Base-by-base conservation (phyloP, 2,888 invertebrate genomes). In the Melangyna quadrimaculata region DNA sequence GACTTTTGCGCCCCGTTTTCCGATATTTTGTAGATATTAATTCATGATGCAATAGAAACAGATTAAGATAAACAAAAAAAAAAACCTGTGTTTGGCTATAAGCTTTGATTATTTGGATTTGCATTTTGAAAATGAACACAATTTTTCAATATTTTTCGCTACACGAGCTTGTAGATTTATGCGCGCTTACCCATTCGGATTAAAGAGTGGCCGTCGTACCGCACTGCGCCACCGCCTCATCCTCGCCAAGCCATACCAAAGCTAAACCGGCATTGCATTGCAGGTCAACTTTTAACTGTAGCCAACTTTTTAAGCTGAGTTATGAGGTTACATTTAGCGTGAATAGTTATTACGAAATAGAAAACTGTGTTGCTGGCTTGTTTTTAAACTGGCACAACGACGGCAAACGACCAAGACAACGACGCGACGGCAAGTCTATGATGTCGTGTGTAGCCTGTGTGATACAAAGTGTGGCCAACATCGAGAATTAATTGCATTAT, bases 311-410 rank as follows among this genome's bases (percentile, higher is more conserved):
- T 51, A 27, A 79, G 63, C 59, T 83, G 70, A 83, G 65, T 83
- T 83, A 83, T 79, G 79, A 83, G 83, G 69, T 79, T 79, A 67
- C 65, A 75, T 83, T 83, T 65, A 83, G 73, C 79, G 63, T 83
- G 83, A 75, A 79, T 79, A 65, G 83, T 43, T 74, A 57, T 83
- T 83, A 83, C 79, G 83, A 83, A 83, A 79, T 75, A 79, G 70
- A 74, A 73, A 79, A 37, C 32, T 59, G 61, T 55, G 78, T 74
- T 73, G 73, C 32, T 82, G 59, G 27, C 19, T 67, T 12, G 37
- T 22, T 29, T 51, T 51, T 24, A 55, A 77, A 72, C 70, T 73
- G 29, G 72, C 67, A 29, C 77, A 63, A n/a, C 65, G 29, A 29
- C 63, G 17, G 6, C 12, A 5, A 7, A 29, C 63, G 17, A 12